phyloP scores from a whole-genome alignment of 1,140 invertebrate genomes.

The Drosophila persimilis region DNA sequence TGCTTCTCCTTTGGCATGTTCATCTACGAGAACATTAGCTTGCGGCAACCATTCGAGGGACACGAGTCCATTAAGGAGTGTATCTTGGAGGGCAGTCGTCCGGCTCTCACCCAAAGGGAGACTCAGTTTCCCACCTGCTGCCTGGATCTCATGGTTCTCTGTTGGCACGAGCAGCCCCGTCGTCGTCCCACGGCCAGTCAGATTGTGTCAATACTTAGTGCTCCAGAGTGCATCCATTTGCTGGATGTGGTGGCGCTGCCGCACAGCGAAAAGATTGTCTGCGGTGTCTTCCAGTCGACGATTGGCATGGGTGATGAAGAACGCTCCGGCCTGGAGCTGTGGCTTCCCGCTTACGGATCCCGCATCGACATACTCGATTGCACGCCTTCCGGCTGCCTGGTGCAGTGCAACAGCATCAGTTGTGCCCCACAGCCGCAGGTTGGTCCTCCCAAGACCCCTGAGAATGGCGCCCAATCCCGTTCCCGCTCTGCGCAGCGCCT shows the following conservation, averaged over 20 bases:
- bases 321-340: conserved; percentile 85
- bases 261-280: conserved; percentile 85
- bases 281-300: conserved; percentile 71
- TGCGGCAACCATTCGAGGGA: conserved; percentile 96
- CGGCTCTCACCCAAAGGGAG: conserved; percentile 92
- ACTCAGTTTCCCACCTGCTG: conserved; percentile 94
- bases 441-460: conserved; percentile 55
- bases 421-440: conserved; percentile 65
- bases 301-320: conserved; percentile 54
- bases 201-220: conserved; percentile 94
- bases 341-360: conserved; percentile 88
- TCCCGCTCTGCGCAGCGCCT: conserved; percentile 60
- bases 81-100: conserved; percentile 96
- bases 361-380: conserved; percentile 87
- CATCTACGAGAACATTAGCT: conserved; percentile 96
- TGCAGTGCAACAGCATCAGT: conserved; percentile 72
- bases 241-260: conserved; percentile 90
- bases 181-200: conserved; percentile 94
- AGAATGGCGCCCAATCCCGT: conserved; percentile 42
- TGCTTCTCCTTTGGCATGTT: conserved; percentile 99
- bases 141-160: conserved; percentile 97
- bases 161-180: conserved; percentile 95
- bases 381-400: conserved; percentile 84
- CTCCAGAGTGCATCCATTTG: conserved; percentile 96
- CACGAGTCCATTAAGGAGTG: conserved; percentile 98